Percentiles rank a stretch among this genome's conserved stretches.
Conservation (phyloP, 2,113 vertebrate species). For the Cacatua alba region DNA sequence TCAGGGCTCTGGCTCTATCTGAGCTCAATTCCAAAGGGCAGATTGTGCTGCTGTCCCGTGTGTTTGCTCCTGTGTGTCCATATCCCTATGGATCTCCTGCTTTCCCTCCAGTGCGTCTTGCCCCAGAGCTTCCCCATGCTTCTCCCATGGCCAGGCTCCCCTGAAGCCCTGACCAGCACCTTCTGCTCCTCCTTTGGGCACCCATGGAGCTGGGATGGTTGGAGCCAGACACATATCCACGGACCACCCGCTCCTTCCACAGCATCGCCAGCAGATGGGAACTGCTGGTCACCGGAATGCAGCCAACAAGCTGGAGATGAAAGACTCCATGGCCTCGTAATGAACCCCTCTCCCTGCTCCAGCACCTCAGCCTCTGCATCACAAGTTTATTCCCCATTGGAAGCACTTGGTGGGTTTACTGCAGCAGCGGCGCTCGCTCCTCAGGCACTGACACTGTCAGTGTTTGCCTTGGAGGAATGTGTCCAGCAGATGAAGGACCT, state of each 20-base stretch:
- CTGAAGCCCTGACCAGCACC: rapidly evolving
- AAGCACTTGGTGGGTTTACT: background rate
- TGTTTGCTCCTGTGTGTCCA: background rate
- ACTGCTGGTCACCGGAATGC: background rate
- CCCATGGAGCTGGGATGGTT: rapidly evolving
- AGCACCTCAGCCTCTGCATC: background rate
- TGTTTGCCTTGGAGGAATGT: background rate
- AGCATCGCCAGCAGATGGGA: background rate
- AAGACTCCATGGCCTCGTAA: background rate
- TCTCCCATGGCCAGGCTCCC: rapidly evolving
- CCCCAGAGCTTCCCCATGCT: rapidly evolving
- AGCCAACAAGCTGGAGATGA: background rate
- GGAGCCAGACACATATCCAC: rapidly evolving
- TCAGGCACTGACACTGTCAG: background rate
- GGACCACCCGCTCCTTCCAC: background rate
- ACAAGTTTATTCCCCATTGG: background rate
- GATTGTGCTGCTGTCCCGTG: background rate
- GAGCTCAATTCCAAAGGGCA: rapidly evolving
- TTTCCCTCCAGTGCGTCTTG: background rate
- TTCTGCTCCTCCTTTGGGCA: background rate
- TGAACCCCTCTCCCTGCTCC: background rate
- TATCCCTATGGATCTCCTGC: background rate
- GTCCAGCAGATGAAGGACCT: background rate
- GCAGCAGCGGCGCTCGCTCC: background rate
- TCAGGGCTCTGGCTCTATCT: rapidly evolving